A percentile compares a stretch with the other conserved stretches of the same genome.
These are phyloP conservation scores for Clivina fossor DNA, from an alignment of 2,888 invertebrate species.

Conservation along the genomic window DNA sequence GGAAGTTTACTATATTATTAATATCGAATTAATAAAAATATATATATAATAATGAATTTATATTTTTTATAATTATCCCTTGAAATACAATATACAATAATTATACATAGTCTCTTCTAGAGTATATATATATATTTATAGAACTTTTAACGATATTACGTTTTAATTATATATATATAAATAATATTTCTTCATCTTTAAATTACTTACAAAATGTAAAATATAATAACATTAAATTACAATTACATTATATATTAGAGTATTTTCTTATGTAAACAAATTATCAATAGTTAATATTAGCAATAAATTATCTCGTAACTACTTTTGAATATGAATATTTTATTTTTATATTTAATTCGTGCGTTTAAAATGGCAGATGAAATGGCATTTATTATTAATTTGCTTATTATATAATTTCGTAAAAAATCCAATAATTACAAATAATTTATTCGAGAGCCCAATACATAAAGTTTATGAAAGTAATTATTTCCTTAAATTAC, in stretches of 20 bases:
- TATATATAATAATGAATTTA: constrained; percentile 12
- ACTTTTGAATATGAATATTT: not conserved
- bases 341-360: constrained; percentile 33
- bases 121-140: constrained; percentile 11
- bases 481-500: too few species aligned
- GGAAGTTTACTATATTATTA: constrained; percentile 7
- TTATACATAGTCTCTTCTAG: constrained; percentile 17
- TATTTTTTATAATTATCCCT: constrained; percentile 27
- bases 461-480: too few species aligned
- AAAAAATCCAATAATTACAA: too few species aligned
- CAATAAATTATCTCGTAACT: constrained; percentile 19
- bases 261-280: constrained; percentile 23
- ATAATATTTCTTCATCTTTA: constrained; percentile 40
- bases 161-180: constrained; percentile 26
- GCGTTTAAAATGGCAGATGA: constrained; percentile 38
- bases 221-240: constrained; percentile 45
- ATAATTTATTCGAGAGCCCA: too few species aligned
- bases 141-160: constrained; percentile 19
- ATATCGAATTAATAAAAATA: constrained; percentile 34
- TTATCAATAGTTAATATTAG: constrained; percentile 41
- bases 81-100: constrained; percentile 27
- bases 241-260: constrained; percentile 41
- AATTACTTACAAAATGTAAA: constrained; percentile 16
- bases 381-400: too few species aligned
- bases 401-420: too few species aligned